Conservation (phyloP, 2,797 vertebrate genomes). For the Siniperca undulata region DNA sequence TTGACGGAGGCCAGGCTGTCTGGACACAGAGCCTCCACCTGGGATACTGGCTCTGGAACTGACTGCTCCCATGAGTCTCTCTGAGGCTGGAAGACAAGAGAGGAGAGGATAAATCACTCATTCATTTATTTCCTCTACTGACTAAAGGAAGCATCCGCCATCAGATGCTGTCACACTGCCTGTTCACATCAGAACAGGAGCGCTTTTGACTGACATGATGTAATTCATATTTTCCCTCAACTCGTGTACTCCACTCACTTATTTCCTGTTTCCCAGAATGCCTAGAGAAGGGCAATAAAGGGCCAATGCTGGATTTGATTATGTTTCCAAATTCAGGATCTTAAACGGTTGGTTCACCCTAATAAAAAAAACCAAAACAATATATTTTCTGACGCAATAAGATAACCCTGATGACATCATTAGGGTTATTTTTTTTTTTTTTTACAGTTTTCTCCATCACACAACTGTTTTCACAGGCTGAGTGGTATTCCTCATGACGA, state of each 20-base stretch:
- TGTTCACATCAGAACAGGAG: not conserved
- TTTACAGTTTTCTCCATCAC: too few relatives aligned
- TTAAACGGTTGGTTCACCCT: not conserved
- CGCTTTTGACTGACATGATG: not conserved
- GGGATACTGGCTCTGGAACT: constrained; percentile 82
- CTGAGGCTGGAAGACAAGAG: constrained; percentile 75
- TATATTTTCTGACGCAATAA: not conserved
- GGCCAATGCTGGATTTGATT: not conserved
- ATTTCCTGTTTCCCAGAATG: constrained; percentile 1
- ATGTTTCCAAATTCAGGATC: not conserved
- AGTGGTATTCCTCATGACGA: too few relatives aligned
- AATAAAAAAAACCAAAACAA: not conserved
- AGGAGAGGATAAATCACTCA: constrained; percentile 24
- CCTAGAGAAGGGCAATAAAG: not conserved
- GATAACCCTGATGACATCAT: too few relatives aligned
- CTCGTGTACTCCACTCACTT: too few relatives aligned
- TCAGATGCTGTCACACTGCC: not conserved
- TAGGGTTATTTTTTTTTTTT: too few relatives aligned
- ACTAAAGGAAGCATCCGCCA: not conserved
- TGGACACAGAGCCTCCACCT: constrained; percentile 82
- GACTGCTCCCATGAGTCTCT: constrained; percentile 93
- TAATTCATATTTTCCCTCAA: not conserved
- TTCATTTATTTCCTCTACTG: constrained; percentile 14
- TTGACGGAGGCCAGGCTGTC: constrained; percentile 81
- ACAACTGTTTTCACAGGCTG: too few relatives aligned